A percentile compares a stretch with the other conserved stretches of the same genome.
phyloP scores from a whole-genome alignment of 2,888 invertebrate genomes.

The Bruchidius siliquastri region DNA sequence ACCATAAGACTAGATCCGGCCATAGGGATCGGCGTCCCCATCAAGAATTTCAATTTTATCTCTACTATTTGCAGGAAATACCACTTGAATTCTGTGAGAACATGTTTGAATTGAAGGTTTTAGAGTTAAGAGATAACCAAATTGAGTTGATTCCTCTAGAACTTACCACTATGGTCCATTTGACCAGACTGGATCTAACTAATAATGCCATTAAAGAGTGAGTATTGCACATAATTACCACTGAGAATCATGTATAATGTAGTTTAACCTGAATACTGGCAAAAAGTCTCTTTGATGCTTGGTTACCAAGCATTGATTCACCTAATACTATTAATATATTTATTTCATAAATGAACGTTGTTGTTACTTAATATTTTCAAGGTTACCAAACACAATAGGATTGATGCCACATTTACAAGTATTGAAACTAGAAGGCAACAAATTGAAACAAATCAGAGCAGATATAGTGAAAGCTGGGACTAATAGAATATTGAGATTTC shows the following conservation, averaged over 20 bases:
- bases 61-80: conserved; percentile 54
- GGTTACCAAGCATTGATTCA: not conserved
- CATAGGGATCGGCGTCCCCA: too few species aligned
- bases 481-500: conserved; percentile 70
- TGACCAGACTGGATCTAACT: conserved; percentile 79
- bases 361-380: conserved; percentile 29
- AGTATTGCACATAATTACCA: conserved; percentile 19
- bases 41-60: too few species aligned
- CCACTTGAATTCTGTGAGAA: conserved; percentile 67
- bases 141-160: conserved; percentile 73
- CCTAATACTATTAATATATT: conserved; percentile 3
- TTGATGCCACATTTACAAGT: conserved; percentile 74
- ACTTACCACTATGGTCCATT: conserved; percentile 66
- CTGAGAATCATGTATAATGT: too few species aligned
- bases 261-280: too few species aligned
- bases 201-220: conserved; percentile 61
- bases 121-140: conserved; percentile 81
- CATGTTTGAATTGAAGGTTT: conserved; percentile 65
- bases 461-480: conserved; percentile 86
- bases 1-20: too few species aligned
- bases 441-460: conserved; percentile 71
- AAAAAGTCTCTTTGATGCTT: too few species aligned
- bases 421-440: conserved; percentile 82
- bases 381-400: conserved; percentile 65
- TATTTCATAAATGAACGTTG: too few species aligned